Base-by-base conservation (phyloP, 2,113 vertebrate genomes). In the Bufo gargarizans region DNA sequence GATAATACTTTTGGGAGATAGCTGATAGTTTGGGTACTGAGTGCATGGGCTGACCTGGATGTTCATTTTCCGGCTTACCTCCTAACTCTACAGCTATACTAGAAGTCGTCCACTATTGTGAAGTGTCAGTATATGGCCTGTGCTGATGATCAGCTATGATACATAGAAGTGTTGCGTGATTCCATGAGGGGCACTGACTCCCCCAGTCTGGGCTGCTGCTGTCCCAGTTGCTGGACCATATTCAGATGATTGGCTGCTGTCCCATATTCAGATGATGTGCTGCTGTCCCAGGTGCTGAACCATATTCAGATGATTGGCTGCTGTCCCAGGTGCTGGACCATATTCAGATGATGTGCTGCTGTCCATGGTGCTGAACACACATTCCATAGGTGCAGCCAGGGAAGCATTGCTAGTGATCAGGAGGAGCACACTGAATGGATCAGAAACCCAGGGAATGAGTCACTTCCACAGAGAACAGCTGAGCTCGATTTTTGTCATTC, bases 231-330 rank as follows among this genome's bases (percentile, higher is more conserved):
- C 69, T 71, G 72, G 3, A 72, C 72, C 16, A 0, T 50, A 10
- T 4, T n/a, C 59, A 33, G 33, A 33, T 33, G 33, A 33, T n/a
- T n/a, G n/a, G 33, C 33, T 53, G 53, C 53, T 80, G 12, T 59
- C 69, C n/a, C n/a, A n/a, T n/a, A n/a, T n/a, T n/a, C n/a, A 45
- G 8, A 13, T 10, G 7, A 6, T 53, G 45, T 12, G 16, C 45
- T 43, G 56, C 80, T 88, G 80, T 83, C 71, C 80, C 3, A 84
- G 87, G 87, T 88, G 80, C 87, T 88, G 87, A 84, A 22, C 14
- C 63, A 81, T 2, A 49, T 78, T 10, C 6, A n/a, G n/a, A n/a
- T n/a, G n/a, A n/a, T n/a, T n/a, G n/a, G 33, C 33, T 53, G 53
- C 53, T 80, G 12, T 59, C 69, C 33, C 69, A 4, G 22, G 69